Conservation (phyloP, 2,113 vertebrate species). For the Ptilorrhoa leucosticta region DNA sequence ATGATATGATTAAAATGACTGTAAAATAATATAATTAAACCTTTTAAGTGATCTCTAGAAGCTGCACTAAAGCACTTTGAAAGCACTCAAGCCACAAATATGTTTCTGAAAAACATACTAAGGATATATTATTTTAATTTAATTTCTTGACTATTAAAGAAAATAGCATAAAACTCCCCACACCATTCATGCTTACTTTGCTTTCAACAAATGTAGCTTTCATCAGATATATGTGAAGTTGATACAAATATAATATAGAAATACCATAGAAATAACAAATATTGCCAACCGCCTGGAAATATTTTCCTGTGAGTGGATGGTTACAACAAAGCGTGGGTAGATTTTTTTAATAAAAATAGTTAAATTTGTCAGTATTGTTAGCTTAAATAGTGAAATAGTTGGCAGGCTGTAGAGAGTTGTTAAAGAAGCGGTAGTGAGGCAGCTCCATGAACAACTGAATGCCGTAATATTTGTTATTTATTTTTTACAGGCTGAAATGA, state of each 20-base stretch:
- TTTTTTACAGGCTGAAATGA: neutral
- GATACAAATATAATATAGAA: neutral
- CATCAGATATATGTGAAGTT: neutral
- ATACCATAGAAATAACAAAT: neutral
- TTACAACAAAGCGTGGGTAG: neutral
- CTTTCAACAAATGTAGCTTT: neutral
- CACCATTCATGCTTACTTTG: neutral
- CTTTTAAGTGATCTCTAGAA: neutral
- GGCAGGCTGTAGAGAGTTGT: neutral
- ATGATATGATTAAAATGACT: slow-evolving; percentile 19
- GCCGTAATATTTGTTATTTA: neutral
- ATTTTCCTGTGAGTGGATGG: neutral
- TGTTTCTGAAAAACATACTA: neutral
- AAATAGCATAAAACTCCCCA: neutral
- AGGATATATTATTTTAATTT: neutral
- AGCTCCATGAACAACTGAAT: neutral
- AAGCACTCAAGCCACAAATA: neutral
- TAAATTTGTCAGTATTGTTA: neutral
- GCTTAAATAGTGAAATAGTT: neutral
- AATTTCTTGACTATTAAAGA: neutral
- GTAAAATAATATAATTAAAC: neutral
- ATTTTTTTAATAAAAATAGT: neutral
- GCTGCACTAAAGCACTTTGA: neutral
- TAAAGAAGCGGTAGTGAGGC: neutral
- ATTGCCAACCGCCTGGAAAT: neutral